Conservation (phyloP, 2,797 vertebrate species). For the Crocidura indochinensis region DNA sequence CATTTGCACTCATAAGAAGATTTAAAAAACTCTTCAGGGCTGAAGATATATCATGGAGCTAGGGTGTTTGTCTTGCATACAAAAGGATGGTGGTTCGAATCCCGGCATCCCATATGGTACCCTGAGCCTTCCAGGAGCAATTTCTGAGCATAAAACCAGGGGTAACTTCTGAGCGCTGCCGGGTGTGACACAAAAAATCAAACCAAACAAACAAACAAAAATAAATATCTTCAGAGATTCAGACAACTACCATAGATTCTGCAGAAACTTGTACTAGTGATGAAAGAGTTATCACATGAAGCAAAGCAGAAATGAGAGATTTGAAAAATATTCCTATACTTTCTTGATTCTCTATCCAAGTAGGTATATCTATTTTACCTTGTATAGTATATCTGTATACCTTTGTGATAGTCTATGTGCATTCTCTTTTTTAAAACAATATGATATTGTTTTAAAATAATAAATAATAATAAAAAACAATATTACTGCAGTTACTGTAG, state of each 20-base stretch:
- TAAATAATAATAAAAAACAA: no score
- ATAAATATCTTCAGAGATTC: not conserved
- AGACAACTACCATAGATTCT: slow-evolving; percentile 40
- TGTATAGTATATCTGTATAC: not conserved
- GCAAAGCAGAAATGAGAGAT: not conserved
- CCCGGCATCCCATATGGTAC: no score
- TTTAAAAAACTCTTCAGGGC: not conserved
- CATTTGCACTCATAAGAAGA: slow-evolving; percentile 8
- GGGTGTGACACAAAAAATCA: no score
- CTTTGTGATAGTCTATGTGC: not conserved
- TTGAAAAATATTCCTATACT: slow-evolving; percentile 24
- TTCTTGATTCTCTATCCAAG: not conserved
- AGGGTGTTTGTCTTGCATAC: no score
- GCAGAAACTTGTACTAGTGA: slow-evolving; percentile 5
- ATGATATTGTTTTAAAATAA: no score
- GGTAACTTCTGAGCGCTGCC: no score
- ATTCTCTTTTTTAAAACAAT: slow-evolving; percentile 32
- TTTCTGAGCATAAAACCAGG: no score
- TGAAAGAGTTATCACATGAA: not conserved
- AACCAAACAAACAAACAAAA: no score
- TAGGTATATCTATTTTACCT: not conserved
- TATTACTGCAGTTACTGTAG: no score
- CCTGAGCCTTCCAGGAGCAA: no score
- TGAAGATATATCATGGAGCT: no score
- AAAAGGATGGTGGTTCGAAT: no score